Conservation (phyloP, 1,140 invertebrate genomes). For the Hestina assimilis region DNA sequence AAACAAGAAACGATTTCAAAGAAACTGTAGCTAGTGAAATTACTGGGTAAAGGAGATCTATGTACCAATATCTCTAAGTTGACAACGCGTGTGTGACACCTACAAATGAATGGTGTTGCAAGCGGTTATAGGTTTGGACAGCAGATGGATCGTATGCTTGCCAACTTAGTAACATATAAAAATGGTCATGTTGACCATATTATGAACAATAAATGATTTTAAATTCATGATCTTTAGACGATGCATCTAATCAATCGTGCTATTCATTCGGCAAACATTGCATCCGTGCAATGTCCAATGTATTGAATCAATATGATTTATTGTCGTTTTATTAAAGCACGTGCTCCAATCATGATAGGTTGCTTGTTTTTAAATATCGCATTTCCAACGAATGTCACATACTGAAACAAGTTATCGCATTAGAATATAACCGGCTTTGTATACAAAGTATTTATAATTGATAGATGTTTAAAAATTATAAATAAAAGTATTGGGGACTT, state of each 20-base stretch:
- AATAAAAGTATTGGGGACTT: too few species aligned
- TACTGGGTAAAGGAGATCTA: too few species aligned
- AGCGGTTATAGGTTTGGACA: too few species aligned
- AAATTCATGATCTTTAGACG: conserved; percentile 11
- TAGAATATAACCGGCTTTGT: not conserved
- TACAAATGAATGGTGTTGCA: too few species aligned
- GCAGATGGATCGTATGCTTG: too few species aligned
- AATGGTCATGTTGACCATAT: not conserved
- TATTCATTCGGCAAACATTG: conserved; percentile 13
- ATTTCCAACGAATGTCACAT: not conserved
- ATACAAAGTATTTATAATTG: not conserved
- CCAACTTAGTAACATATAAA: too few species aligned
- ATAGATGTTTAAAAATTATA: too few species aligned
- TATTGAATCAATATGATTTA: conserved; percentile 19
- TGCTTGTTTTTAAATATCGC: conserved; percentile 9
- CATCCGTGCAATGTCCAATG: not conserved
- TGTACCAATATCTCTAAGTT: too few species aligned
- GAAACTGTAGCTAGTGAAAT: too few species aligned
- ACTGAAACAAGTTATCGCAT: not conserved
- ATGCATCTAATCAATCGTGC: conserved; percentile 30
- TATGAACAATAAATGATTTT: conserved; percentile 8
- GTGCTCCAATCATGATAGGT: conserved; percentile 6
- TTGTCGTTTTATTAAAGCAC: conserved; percentile 16
- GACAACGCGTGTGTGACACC: too few species aligned
- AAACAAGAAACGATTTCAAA: too few species aligned